Evolutionary conservation across 2,797 vertebrate species (phyloP).

Genomic region (Brotula barbata): DNA sequence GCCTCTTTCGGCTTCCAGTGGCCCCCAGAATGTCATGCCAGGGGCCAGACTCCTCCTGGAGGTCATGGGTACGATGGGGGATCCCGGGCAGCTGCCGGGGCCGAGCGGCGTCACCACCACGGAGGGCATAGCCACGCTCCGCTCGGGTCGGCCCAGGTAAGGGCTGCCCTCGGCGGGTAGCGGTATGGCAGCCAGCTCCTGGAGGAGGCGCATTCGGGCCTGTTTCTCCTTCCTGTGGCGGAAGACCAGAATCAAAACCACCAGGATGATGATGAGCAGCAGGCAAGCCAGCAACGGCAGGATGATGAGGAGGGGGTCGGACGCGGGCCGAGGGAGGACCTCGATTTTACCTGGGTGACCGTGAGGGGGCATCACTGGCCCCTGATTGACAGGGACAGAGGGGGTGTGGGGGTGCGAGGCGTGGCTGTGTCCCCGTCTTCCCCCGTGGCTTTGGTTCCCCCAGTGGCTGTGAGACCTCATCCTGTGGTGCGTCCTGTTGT

Average conservation of each 20-base stretch:
- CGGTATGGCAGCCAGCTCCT: conserved; percentile 62
- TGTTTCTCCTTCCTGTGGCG: conserved; percentile 81
- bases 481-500: conserved; percentile 70
- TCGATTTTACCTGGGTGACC: conserved; percentile 55
- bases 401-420: conserved; percentile 41
- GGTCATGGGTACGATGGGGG: conserved; percentile 52
- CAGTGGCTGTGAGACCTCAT: conserved; percentile 67
- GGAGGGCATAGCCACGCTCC: conserved; percentile 78
- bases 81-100: conserved; percentile 59
- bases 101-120: conserved; percentile 86
- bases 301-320: conserved; percentile 80
- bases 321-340: conserved; percentile 72
- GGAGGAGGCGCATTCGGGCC: conserved; percentile 67
- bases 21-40: conserved; percentile 79
- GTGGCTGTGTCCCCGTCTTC: conserved; percentile 24
- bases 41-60: conserved; percentile 65
- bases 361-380: conserved; percentile 41
- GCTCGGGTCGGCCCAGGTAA: conserved; percentile 70
- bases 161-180: conserved; percentile 55
- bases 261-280: conserved; percentile 77
- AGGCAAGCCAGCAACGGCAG: conserved; percentile 80
- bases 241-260: conserved; percentile 79
- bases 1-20: conserved; percentile 71
- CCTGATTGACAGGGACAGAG: conserved; percentile 38
- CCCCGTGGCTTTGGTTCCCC: conserved; percentile 59